Evolutionary conservation across 2,797 vertebrate species (phyloP), one percentile per base, ranked within the genome.

Genomic region (Sarcoramphus papa): DNA sequence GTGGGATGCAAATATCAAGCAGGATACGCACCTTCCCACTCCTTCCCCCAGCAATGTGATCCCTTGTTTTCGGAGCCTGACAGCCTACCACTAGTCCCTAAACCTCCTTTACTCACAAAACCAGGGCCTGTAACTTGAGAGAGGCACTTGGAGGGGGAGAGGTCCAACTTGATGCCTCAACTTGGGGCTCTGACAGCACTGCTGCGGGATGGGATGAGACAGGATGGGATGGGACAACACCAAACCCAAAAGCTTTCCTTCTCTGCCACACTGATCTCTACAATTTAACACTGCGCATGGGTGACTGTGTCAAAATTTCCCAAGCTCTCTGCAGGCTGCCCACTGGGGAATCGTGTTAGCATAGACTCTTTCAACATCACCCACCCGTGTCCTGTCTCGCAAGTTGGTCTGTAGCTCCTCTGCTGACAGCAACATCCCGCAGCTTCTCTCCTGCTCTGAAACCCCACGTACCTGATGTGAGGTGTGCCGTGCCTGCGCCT

Each of bases 401-500:
- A 47, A 9, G 12, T 40, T 64, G 57, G 16, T 57, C 16, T 81
- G 62, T 14, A 57, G 37, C 76, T 81, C n/a, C 24, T 51, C 28
- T 22, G 27, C 33, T 72, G 37, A 22, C 50, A 70, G 33, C 35
- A 33, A 25, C 47, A 20, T 20, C 40, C 24, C 1, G 0, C 12
- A 59, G 51, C 27, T 33, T 45, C 17, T 47, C n/a, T n/a, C n/a
- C 40, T 35, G 40, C 40, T 60, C 21, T 28, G 47, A 31, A 73
- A 53, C 30, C 25, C n/a, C 35, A 23, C 0, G 0, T 41, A 25
- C 6, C 27, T 7, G 31, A 10, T 0, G 4, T 0, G 0, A 4
- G 47, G 60, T 33, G n/a, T 35, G 13, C 41, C 22, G 15, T 28
- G 47, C 9, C 40, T 60, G 40, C 31, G 67, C 30, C 54, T 62